phyloP scores from a whole-genome alignment of 92 coral and sea anemone species.

The Bergia puertoricense region DNA sequence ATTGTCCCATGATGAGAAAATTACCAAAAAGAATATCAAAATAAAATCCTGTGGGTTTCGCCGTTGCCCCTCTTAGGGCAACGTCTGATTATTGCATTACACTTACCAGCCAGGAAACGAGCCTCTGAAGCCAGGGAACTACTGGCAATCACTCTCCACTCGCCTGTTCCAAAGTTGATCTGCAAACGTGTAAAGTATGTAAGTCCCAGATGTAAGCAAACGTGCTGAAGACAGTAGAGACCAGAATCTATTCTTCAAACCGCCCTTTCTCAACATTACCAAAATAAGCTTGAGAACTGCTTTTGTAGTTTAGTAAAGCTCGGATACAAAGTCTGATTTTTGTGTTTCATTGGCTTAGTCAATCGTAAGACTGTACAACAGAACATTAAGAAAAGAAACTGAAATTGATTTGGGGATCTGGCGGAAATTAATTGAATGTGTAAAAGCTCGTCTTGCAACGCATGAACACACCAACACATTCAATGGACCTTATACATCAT shows the following conservation, averaged over 20 bases:
- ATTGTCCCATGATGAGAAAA: background rate
- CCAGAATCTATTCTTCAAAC: background rate
- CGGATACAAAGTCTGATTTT: too few relatives aligned
- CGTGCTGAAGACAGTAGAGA: background rate
- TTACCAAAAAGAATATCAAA: background rate
- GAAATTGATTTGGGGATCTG: too few relatives aligned
- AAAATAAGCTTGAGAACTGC: background rate
- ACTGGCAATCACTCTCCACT: constrained; percentile 3
- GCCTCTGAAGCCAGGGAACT: constrained; percentile 18
- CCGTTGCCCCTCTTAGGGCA: too few relatives aligned
- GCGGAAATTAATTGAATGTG: too few relatives aligned
- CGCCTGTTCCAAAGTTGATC: constrained; percentile 3
- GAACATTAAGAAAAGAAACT: too few relatives aligned
- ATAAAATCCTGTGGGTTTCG: too few relatives aligned
- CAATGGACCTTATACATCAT: too few relatives aligned
- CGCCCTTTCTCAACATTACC: background rate
- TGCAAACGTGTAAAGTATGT: background rate
- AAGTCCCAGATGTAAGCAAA: background rate
- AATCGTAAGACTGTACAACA: too few relatives aligned
- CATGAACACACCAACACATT: too few relatives aligned
- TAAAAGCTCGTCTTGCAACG: too few relatives aligned
- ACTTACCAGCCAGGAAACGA: constrained; percentile 35
- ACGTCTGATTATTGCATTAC: background rate
- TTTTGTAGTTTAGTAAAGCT: too few relatives aligned
- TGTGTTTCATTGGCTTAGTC: too few relatives aligned